A percentile compares a stretch with the other conserved stretches of the same genome.
These are phyloP conservation scores for Azorinus chamasolen DNA, from an alignment of 2,888 invertebrate species.

Conservation along the genomic window DNA sequence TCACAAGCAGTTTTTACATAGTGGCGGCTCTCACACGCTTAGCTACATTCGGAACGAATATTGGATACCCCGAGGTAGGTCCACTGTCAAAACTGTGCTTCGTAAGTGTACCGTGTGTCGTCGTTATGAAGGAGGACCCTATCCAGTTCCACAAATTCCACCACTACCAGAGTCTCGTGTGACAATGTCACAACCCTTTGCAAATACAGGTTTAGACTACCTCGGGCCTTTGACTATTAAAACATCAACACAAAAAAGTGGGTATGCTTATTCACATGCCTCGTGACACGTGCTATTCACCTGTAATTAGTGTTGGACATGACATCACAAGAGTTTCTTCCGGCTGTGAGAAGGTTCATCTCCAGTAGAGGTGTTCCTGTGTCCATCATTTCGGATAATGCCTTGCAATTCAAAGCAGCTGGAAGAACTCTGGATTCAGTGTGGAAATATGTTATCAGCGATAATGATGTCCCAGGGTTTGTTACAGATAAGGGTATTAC, in stretches of 20 bases:
- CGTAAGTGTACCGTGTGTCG: constrained; percentile 9
- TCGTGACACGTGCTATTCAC: constrained; percentile 8
- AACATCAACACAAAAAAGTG: constrained; percentile 8
- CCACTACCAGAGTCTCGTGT: constrained; percentile 12
- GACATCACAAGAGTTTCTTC: constrained; percentile 16
- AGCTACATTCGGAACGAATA: background rate
- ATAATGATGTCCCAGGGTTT: constrained; percentile 12
- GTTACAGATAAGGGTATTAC: constrained; percentile 8
- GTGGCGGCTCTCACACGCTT: too few species aligned
- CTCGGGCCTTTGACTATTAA: constrained; percentile 5
- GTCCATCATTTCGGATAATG: constrained; percentile 22
- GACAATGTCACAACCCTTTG: constrained; percentile 1
- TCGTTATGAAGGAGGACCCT: constrained; percentile 15
- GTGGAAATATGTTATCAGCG: background rate
- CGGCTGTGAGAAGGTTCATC: constrained; percentile 22
- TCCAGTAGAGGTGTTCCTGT: constrained; percentile 11
- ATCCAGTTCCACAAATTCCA: constrained; percentile 10
- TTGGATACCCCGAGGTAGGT: constrained; percentile 1
- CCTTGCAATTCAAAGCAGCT: constrained; percentile 15
- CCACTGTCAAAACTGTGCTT: background rate
- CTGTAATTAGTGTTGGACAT: constrained; percentile 19
- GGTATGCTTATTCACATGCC: constrained; percentile 19
- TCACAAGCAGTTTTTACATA: too few species aligned
- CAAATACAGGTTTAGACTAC: constrained; percentile 23
- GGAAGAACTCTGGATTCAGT: constrained; percentile 7